phyloP scores from a whole-genome alignment of 2,888 invertebrate genomes.

The Pyrocoelia pectoralis region DNA sequence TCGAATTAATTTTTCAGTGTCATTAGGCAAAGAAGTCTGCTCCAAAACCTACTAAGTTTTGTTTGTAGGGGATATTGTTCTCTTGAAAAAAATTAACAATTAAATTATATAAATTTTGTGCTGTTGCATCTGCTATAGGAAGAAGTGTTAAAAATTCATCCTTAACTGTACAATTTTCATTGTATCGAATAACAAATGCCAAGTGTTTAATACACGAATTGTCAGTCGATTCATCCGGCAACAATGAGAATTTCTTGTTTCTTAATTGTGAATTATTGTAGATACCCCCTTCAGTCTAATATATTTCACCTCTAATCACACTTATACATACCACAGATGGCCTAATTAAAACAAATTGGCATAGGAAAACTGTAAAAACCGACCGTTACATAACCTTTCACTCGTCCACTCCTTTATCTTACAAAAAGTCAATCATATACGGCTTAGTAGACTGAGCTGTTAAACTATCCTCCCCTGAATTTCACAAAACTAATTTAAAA shows the following conservation, averaged over 20 bases:
- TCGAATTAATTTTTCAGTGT: neutral
- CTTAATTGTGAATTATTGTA: too few species aligned
- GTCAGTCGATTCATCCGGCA: conserved; percentile 15
- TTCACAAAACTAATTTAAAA: too few species aligned
- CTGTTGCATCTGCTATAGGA: conserved; percentile 4
- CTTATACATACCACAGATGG: too few species aligned
- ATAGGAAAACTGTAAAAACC: too few species aligned
- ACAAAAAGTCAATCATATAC: too few species aligned
- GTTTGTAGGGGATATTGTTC: neutral
- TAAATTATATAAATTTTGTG: conserved; percentile 3
- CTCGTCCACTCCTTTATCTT: too few species aligned
- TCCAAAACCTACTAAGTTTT: conserved; percentile 10
- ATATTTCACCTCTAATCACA: too few species aligned
- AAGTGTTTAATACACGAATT: conserved; percentile 4
- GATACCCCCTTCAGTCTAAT: too few species aligned
- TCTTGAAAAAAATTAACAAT: conserved; percentile 11
- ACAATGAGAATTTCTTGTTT: conserved; percentile 8
- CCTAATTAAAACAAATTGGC: too few species aligned
- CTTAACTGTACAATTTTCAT: neutral
- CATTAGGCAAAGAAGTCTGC: conserved; percentile 3
- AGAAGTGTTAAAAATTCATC: conserved; percentile 2
- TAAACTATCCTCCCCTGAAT: too few species aligned
- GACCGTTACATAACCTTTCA: too few species aligned
- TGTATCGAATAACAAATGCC: conserved; percentile 7
- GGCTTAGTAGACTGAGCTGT: too few species aligned